These are phyloP conservation scores for Cabera pusaria DNA, from an alignment of 2,888 invertebrate genomes.

Conservation along the genomic window DNA sequence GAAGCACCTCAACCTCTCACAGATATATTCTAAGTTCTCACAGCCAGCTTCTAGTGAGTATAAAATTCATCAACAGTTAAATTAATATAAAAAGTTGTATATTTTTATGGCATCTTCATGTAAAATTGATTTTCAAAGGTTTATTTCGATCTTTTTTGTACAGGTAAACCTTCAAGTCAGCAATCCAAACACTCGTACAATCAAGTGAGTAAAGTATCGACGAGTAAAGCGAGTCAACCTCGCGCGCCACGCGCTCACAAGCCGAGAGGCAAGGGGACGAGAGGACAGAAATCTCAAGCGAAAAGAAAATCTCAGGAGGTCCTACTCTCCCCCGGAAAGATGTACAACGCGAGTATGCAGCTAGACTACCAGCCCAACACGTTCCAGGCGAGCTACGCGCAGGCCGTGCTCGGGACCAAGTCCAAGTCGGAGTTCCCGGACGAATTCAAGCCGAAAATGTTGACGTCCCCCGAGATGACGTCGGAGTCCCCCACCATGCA, in stretches of 20 bases:
- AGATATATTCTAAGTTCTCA: conserved; percentile 76
- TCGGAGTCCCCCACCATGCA: conserved; percentile 70
- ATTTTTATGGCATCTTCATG: too few relatives aligned
- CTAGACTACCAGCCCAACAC: conserved; percentile 68
- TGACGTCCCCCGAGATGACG: conserved; percentile 58
- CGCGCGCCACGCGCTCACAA: conserved; percentile 58
- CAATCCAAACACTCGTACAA: conserved; percentile 80
- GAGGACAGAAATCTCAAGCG: conserved; percentile 50
- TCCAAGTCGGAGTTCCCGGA: conserved; percentile 63
- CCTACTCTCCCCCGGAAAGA: conserved; percentile 55
- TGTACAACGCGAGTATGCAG: conserved; percentile 54
- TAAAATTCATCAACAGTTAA: neutral
- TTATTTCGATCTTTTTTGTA: too few relatives aligned
- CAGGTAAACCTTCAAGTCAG: conserved; percentile 76
- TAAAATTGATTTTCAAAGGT: too few relatives aligned
- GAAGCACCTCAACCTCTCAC: conserved; percentile 76
- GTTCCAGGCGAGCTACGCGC: conserved; percentile 77
- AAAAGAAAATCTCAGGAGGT: conserved; percentile 63
- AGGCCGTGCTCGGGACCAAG: conserved; percentile 65
- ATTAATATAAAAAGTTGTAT: neutral
- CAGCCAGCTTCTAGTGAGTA: conserved; percentile 71
- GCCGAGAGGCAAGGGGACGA: conserved; percentile 55
- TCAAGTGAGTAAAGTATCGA: conserved; percentile 80
- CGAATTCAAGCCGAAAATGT: conserved; percentile 59
- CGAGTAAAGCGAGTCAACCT: conserved; percentile 72